A percentile compares a stretch with the other conserved stretches of the same genome.
Conservation (phyloP, 2,113 vertebrate species). For the Coptodon bakossiorum region DNA sequence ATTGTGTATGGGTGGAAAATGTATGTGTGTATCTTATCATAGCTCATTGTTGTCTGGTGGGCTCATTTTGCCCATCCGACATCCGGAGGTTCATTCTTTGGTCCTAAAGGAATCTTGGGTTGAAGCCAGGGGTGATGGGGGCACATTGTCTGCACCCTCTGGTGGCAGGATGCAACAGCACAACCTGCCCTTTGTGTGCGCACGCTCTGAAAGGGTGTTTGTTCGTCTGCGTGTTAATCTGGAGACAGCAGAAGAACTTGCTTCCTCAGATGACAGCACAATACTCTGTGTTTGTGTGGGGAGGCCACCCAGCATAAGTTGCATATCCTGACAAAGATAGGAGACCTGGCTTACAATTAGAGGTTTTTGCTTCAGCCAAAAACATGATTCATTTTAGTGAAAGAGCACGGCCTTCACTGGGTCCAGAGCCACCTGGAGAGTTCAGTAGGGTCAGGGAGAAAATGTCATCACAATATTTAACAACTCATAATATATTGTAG, state of each 20-base stretch:
- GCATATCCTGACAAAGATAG: slow-evolving; percentile 50
- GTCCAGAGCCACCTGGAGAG: slow-evolving; percentile 38
- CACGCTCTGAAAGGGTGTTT: not conserved
- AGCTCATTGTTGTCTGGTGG: slow-evolving; percentile 34
- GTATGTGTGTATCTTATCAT: not conserved
- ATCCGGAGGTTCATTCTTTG: slow-evolving; percentile 56
- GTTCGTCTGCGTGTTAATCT: not conserved
- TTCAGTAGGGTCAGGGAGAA: slow-evolving; percentile 25
- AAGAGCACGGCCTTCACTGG: slow-evolving; percentile 4
- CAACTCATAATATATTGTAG: not conserved
- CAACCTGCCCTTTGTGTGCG: slow-evolving; percentile 19
- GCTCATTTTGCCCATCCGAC: slow-evolving; percentile 19
- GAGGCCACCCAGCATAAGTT: slow-evolving; percentile 52
- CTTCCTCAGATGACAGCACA: slow-evolving; percentile 44
- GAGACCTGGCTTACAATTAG: slow-evolving; percentile 41
- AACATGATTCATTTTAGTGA: slow-evolving; percentile 35
- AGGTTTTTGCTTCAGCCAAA: slow-evolving; percentile 34
- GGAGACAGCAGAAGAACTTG: not conserved
- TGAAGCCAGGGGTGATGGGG: slow-evolving; percentile 53
- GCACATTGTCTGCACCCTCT: slow-evolving; percentile 74
- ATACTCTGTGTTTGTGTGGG: slow-evolving; percentile 9
- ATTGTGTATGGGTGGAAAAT: not conserved
- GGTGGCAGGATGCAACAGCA: slow-evolving; percentile 65
- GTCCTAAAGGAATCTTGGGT: slow-evolving; percentile 33
- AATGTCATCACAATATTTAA: slow-evolving; percentile 14